Base-by-base conservation (phyloP, 2,797 vertebrate genomes). In the Bovichtus diacanthus region DNA sequence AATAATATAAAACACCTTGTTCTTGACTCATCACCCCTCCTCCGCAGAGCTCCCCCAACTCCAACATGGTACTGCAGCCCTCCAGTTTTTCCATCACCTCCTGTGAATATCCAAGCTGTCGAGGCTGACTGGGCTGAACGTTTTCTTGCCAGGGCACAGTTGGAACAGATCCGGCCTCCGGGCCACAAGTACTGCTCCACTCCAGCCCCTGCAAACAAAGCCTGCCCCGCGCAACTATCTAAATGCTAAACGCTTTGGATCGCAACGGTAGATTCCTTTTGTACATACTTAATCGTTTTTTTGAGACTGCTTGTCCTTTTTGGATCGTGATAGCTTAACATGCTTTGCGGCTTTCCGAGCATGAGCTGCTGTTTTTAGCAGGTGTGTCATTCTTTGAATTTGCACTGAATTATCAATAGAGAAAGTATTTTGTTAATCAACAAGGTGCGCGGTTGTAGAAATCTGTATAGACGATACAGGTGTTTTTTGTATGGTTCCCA, bases 91-190 rank as follows among this genome's bases (percentile, higher is more conserved):
- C 91, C 90, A 90, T 90, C 74, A 84, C 94, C 95, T 90, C 95
- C 94, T 90, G 93, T 85, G 82, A 93, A 80, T 92, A 93, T 94
- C 94, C 95, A 95, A 95, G 95, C 95, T 96, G 95, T 95, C 88
- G 86, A 89, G 88, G 84, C 93, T 90, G 90, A 89, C 93, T 90
- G 93, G 90, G 90, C 87, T 78, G 73, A 91, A 59, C 68, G 16
- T 89, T 88, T 87, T 80, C 76, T 90, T 95, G 95, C 95, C 95
- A 95, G 93, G 90, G 87, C 93, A 72, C 94, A 88, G 94, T 94
- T 94, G 93, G 95, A 95, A 92, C 86, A 84, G 94, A 95, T 95
- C 92, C 88, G 92, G 92, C 93, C 93, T 91, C 83, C 78, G 86
- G 93, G 92, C 89, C 88, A 80, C 80, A 86, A 88, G 84, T 80